Evolutionary conservation across 2,797 vertebrate genomes (phyloP), one percentile per base, ranked within the genome.

Genomic region (Tragelaphus oryx): DNA sequence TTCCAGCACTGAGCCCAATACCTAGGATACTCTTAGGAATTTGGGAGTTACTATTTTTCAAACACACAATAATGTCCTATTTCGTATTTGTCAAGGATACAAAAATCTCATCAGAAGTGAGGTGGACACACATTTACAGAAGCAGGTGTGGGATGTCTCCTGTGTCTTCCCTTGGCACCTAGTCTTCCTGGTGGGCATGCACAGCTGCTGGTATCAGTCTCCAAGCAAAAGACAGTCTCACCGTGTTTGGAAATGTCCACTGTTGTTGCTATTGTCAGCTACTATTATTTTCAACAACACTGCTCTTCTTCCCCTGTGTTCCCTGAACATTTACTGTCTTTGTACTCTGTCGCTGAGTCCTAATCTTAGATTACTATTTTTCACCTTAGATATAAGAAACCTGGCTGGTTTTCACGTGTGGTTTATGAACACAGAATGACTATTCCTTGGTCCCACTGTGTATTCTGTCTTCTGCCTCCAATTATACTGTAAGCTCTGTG

Each of bases 311-410:
- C 57, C 75, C 62, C n/a, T 60, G 14, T 14, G 41, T 76, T 46
- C 8, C 76, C 90, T 81, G 87, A 84, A 13, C 16, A 16, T 55
- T 54, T 89, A 52, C 44, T 81, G 59, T 55, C 87, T 37, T 62
- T 22, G 12, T 82, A n/a, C 59, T 76, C 28, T 33, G 85, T 55
- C 26, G 11, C 62, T 30, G 71, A 17, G 48, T 24, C 57, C 83
- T 79, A 83, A 44, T 85, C 88, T 87, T 54, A 48, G 82, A 55
- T 96, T 22, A 46, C 52, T 85, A 2, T 52, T 94, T 91, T 95
- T 95, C 95, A 74, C 52, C 44, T 89, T 93, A 26, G 48, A 91
- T 89, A 24, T 65, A 85, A 93, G 84, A 92, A 85, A 95, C 44
- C 52, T 95, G 87, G 83, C 76, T 94, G 92, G 17, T 89, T 94